Conservation (phyloP, 2,113 vertebrate genomes). For the Pelecanus crispus region DNA sequence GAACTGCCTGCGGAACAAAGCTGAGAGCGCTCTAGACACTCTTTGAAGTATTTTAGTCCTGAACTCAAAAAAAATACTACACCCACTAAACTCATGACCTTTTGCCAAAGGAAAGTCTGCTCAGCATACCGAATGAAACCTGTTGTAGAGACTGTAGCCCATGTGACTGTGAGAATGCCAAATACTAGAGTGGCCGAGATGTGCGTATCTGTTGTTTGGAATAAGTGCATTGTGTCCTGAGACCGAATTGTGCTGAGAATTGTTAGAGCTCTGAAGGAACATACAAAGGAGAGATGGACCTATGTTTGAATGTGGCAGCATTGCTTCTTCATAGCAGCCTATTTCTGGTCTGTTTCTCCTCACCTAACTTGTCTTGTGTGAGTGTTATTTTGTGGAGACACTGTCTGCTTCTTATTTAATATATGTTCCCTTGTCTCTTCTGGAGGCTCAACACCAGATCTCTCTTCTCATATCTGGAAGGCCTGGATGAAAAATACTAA, state of each 20-base stretch:
- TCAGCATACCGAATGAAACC: neutral
- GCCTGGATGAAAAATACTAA: neutral
- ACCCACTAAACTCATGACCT: slow-evolving; percentile 12
- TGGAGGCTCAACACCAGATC: slow-evolving; percentile 22
- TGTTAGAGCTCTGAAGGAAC: slow-evolving; percentile 21
- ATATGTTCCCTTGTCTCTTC: neutral
- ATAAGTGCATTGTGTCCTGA: neutral
- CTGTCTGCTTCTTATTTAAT: slow-evolving; percentile 15
- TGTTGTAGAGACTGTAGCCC: neutral
- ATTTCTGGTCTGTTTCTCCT: slow-evolving; percentile 34
- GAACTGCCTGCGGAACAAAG: slow-evolving; percentile 16
- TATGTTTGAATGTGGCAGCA: slow-evolving; percentile 37
- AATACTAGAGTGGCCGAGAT: neutral
- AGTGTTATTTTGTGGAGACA: slow-evolving; percentile 35
- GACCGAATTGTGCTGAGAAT: neutral
- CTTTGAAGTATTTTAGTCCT: slow-evolving; percentile 41
- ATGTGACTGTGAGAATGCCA: neutral
- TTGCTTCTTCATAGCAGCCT: neutral
- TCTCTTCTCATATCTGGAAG: neutral
- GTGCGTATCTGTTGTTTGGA: slow-evolving; percentile 11
- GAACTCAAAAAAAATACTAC: neutral
- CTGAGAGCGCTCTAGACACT: neutral
- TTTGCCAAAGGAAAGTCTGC: slow-evolving; percentile 57
- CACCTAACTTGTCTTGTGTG: slow-evolving; percentile 30
- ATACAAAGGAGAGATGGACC: neutral